Percentiles rank a stretch among this genome's conserved stretches.
These are phyloP conservation scores for Antechinus stuartii DNA, from an alignment of 2,113 vertebrate species.

Conservation along the genomic window DNA sequence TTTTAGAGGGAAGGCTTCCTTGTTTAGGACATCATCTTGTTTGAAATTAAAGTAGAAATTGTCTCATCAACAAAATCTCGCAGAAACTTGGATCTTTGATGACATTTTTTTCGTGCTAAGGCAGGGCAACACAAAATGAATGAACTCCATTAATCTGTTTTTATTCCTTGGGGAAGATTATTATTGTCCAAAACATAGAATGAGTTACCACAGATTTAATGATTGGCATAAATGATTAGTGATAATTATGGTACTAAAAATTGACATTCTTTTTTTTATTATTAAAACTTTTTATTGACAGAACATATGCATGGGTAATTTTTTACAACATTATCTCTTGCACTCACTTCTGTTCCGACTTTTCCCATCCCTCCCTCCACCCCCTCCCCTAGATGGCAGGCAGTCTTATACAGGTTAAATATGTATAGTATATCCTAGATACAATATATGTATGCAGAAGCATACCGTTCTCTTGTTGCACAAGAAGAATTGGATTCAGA, in stretches of 20 bases:
- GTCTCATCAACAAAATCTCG: slow-evolving; percentile 67
- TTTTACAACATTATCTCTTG: too few relatives aligned
- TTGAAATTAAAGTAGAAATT: slow-evolving; percentile 74
- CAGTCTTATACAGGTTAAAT: too few relatives aligned
- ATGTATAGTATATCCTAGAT: too few relatives aligned
- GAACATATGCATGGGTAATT: too few relatives aligned
- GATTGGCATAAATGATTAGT: slow-evolving; percentile 37
- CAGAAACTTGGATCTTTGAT: slow-evolving; percentile 65
- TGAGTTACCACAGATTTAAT: slow-evolving; percentile 67
- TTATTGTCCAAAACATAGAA: slow-evolving; percentile 64
- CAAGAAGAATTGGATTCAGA: too few relatives aligned
- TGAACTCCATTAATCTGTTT: slow-evolving; percentile 61
- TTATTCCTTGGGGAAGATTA: slow-evolving; percentile 60
- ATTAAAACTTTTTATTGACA: too few relatives aligned
- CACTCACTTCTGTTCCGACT: too few relatives aligned
- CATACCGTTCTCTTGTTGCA: too few relatives aligned
- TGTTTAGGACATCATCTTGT: slow-evolving; percentile 70
- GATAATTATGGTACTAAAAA: neutral
- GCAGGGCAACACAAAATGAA: slow-evolving; percentile 24
- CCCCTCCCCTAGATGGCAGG: too few relatives aligned
- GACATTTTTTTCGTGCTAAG: slow-evolving; percentile 65
- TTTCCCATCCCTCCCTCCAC: too few relatives aligned
- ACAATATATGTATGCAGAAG: too few relatives aligned
- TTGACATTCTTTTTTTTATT: too few relatives aligned
- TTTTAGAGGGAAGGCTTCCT: slow-evolving; percentile 61